Base-by-base conservation (phyloP, 1,140 invertebrate genomes). In the Euwallacea similis region DNA sequence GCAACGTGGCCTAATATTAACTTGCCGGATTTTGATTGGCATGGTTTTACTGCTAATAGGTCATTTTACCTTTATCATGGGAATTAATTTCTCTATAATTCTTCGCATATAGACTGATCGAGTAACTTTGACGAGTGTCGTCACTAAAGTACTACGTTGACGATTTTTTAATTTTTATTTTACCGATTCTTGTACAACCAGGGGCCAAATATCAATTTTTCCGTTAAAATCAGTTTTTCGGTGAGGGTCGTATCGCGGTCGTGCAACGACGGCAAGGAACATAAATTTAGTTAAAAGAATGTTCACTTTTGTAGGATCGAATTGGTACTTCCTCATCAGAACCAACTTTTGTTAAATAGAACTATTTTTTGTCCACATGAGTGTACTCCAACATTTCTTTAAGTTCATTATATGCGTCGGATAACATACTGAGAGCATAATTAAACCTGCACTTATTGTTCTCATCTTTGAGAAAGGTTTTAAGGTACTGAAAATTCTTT, bases 401-500 rank as follows among this genome's bases (percentile, higher is more conserved):
- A n/a, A n/a, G n/a, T n/a, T n/a, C n/a, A n/a, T n/a, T n/a, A n/a
- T n/a, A 50, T 6, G 6, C 2, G 13, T 50, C 46, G 46, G 46
- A 50, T 6, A 50, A 50, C 46, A 50, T 50, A 50, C 46, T 50
- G 46, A 50, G 6, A 50, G 46, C 46, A 50, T 50, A 6, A 6
- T 1, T 50, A 1, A 50, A 50, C 13, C 6, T 50, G 13, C 46
- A 2, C 46, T 13, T 50, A 1, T 50, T 1, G 46, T 6, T 50
- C 46, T 10, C 46, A 50, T 50, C 46, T 50, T 1, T 6, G 6
- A 50, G 1, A 50, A 13, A 50, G 46, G 46, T 50, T 50, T 50
- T 11, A 50, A 50, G 46, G 46, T 50, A 50, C 46, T 50, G 46
- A 6, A 50, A 50, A 50, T 50, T 13, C 46, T 50, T 50, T 50